Evolutionary conservation across 1,140 invertebrate genomes (phyloP).

Genomic region (Diploscapter pachys): DNA sequence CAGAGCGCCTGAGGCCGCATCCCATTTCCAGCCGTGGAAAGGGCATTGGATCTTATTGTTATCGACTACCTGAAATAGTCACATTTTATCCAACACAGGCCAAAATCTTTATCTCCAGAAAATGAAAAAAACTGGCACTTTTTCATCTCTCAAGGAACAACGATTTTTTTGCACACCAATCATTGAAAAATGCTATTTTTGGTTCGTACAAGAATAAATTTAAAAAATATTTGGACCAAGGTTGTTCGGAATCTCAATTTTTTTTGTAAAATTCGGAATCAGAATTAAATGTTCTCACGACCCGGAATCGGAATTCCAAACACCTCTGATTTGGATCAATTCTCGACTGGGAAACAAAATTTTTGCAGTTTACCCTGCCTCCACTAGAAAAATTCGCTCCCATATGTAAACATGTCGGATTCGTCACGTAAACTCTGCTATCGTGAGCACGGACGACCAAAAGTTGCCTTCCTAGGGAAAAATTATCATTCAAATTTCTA

Average conservation of each 20-base stretch:
- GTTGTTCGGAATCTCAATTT: too few relatives aligned
- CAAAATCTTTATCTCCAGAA: neutral
- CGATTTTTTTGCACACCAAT: too few relatives aligned
- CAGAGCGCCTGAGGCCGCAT: constrained; percentile 71
- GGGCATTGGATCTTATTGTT: constrained; percentile 78
- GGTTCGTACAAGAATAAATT: neutral
- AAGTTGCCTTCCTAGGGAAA: constrained; percentile 63
- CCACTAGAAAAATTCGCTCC: constrained; percentile 79
- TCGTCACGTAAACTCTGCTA: constrained; percentile 69
- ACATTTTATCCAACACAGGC: neutral
- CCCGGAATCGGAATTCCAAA: too few relatives aligned
- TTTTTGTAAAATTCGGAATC: too few relatives aligned
- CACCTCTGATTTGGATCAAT: too few relatives aligned
- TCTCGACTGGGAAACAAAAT: too few relatives aligned
- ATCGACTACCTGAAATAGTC: constrained; percentile 64
- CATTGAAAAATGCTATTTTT: too few relatives aligned
- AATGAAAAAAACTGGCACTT: neutral
- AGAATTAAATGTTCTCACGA: too few relatives aligned
- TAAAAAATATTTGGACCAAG: neutral
- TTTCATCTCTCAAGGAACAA: too few relatives aligned
- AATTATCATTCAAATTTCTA: constrained; percentile 68
- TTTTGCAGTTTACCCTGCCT: constrained; percentile 60
- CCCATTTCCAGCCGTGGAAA: constrained; percentile 81
- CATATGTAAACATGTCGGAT: constrained; percentile 83
- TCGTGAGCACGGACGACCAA: constrained; percentile 68